Conservation (phyloP, 2,888 invertebrate species). For the Drosophila setosimentum region DNA sequence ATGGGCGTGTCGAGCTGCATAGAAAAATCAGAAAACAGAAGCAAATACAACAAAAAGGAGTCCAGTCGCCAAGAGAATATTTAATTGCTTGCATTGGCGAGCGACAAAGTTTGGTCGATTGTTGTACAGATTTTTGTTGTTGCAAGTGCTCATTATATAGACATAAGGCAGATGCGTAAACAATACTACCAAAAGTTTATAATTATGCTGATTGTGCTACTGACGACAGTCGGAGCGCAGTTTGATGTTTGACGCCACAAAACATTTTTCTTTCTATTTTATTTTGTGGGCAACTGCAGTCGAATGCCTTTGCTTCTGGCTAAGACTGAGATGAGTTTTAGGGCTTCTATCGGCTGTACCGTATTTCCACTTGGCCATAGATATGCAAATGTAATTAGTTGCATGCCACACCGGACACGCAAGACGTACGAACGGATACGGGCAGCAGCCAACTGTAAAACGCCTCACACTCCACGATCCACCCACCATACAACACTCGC, state of each 20-base stretch:
- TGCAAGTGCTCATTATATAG: slow-evolving; percentile 46
- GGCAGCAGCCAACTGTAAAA: slow-evolving; percentile 66
- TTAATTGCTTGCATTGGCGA: slow-evolving; percentile 64
- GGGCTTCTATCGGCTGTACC: slow-evolving; percentile 27
- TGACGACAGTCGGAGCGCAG: slow-evolving; percentile 16
- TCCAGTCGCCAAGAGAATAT: slow-evolving; percentile 63
- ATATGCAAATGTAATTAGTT: slow-evolving; percentile 85
- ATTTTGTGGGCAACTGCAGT: slow-evolving; percentile 22
- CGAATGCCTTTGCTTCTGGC: slow-evolving; percentile 15
- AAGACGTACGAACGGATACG: slow-evolving; percentile 20
- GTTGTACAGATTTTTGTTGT: slow-evolving; percentile 7
- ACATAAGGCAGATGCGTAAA: slow-evolving; percentile 63
- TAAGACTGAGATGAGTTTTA: slow-evolving; percentile 20
- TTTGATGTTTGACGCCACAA: slow-evolving; percentile 51
- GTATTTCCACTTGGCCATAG: slow-evolving; percentile 70
- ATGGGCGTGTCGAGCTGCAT: slow-evolving; percentile 60
- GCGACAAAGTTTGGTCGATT: slow-evolving; percentile 51
- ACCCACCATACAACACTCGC: slow-evolving; percentile 20
- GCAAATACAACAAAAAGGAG: neutral
- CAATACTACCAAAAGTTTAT: slow-evolving; percentile 74
- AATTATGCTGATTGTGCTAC: slow-evolving; percentile 81
- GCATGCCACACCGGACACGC: slow-evolving; percentile 74
- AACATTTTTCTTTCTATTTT: slow-evolving; percentile 20
- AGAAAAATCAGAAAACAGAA: neutral
- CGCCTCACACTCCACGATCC: slow-evolving; percentile 44